A percentile compares a stretch with the other conserved stretches of the same genome.
Evolutionary conservation across 2,797 vertebrate genomes (phyloP).

Genomic region (Balearica regulorum): DNA sequence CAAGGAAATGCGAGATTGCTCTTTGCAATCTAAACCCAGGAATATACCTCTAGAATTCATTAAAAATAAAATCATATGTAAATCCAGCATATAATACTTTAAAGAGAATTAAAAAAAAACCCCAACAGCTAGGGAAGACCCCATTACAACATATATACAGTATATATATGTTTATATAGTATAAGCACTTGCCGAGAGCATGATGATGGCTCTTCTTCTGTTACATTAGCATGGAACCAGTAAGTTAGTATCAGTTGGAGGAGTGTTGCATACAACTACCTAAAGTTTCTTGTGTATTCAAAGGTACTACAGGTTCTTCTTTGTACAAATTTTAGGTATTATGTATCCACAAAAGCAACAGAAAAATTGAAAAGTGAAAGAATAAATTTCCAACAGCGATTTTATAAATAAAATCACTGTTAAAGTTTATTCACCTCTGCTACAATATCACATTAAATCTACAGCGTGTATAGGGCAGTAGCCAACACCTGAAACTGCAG

Average conservation of each 20-base stretch:
- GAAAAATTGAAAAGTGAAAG: neutral
- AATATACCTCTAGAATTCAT: neutral
- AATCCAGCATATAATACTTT: neutral
- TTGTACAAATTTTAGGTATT: neutral
- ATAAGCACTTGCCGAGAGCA: neutral
- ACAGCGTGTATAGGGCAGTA: neutral
- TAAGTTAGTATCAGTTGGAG: neutral
- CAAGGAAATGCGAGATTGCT: neutral
- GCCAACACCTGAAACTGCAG: neutral
- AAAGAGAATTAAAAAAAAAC: neutral
- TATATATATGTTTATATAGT: neutral
- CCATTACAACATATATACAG: neutral
- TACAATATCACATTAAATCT: neutral
- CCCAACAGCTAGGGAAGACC: neutral
- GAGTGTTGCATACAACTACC: neutral
- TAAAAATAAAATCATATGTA: neutral
- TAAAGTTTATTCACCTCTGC: slow-evolving; percentile 3
- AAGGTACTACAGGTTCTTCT: neutral
- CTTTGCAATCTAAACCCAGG: neutral
- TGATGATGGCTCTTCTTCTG: neutral
- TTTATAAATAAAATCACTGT: slow-evolving; percentile 37
- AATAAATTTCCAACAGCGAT: slow-evolving; percentile 18
- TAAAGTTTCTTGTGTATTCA: neutral
- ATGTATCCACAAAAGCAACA: neutral
- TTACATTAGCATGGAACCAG: neutral